A percentile compares a stretch with the other conserved stretches of the same genome.
Conservation (phyloP, 2,797 vertebrate species). For the Halcyon smyrnensis region DNA sequence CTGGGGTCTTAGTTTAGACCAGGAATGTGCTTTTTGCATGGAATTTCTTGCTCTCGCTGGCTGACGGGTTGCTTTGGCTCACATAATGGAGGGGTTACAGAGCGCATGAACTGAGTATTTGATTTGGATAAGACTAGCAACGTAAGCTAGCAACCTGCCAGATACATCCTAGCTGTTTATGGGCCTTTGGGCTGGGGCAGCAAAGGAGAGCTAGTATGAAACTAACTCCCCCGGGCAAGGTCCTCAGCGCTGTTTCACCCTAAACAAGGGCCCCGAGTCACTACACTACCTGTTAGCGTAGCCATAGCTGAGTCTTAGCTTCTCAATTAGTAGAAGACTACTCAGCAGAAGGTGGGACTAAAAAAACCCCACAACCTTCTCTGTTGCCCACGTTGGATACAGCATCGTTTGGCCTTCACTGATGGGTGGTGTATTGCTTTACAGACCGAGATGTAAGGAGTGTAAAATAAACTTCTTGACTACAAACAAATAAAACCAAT, state of each 20-base stretch:
- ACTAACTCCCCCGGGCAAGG: background rate
- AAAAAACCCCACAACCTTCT: background rate
- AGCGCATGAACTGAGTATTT: background rate
- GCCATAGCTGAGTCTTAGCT: background rate
- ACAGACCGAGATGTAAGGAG: background rate
- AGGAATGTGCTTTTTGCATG: background rate
- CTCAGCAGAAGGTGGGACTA: background rate
- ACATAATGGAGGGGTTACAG: accelerated
- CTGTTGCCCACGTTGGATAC: background rate
- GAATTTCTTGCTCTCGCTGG: background rate
- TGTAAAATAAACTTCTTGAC: background rate
- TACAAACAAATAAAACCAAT: background rate
- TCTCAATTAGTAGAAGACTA: background rate
- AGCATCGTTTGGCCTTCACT: background rate
- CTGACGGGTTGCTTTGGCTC: background rate
- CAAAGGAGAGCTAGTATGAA: background rate
- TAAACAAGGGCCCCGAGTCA: background rate
- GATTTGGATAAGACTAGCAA: background rate
- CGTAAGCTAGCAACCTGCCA: background rate
- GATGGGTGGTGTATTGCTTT: background rate
- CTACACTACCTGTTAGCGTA: accelerated
- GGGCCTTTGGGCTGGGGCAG: background rate
- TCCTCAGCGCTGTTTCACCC: background rate
- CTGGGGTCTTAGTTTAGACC: background rate
- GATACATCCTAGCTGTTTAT: background rate